Percentiles rank a stretch among this genome's conserved stretches.
Conservation (phyloP, 2,888 invertebrate genomes). For the Salpingus planirostris region DNA sequence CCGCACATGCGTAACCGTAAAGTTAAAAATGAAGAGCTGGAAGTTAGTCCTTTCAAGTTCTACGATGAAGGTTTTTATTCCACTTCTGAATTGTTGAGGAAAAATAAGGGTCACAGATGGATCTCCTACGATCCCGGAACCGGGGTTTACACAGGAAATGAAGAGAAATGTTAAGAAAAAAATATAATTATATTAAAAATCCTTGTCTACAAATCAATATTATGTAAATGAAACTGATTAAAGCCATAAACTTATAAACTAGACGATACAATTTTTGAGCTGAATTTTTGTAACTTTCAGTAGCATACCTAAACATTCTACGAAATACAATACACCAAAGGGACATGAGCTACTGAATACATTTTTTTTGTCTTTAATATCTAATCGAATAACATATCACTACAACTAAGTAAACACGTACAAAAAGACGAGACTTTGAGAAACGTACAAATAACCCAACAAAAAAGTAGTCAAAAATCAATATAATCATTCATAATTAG, state of each 20-base stretch:
- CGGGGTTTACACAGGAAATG: background rate
- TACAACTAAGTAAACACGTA: slow-evolving; percentile 19
- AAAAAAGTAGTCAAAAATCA: slow-evolving; percentile 8
- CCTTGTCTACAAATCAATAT: slow-evolving; percentile 24
- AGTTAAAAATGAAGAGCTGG: background rate
- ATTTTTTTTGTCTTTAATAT: slow-evolving; percentile 15
- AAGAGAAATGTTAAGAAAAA: slow-evolving; percentile 17
- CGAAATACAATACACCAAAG: slow-evolving; percentile 24
- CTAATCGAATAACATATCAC: slow-evolving; percentile 18
- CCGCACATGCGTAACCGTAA: background rate
- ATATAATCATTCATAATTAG: too few species aligned
- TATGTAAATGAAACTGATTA: slow-evolving; percentile 23
- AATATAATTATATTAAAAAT: slow-evolving; percentile 30
- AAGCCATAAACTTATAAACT: slow-evolving; percentile 25
- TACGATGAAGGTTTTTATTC: background rate
- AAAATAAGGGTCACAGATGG: background rate
- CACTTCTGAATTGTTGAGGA: background rate
- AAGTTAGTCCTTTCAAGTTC: background rate
- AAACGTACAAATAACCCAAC: slow-evolving; percentile 7
- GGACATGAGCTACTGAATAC: slow-evolving; percentile 26
- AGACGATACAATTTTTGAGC: slow-evolving; percentile 23
- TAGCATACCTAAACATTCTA: slow-evolving; percentile 27
- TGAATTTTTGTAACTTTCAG: slow-evolving; percentile 25
- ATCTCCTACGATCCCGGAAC: background rate
- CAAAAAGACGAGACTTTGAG: slow-evolving; percentile 7